phyloP scores from a whole-genome alignment of 1,140 invertebrate genomes.

The Eumeta japonica region DNA sequence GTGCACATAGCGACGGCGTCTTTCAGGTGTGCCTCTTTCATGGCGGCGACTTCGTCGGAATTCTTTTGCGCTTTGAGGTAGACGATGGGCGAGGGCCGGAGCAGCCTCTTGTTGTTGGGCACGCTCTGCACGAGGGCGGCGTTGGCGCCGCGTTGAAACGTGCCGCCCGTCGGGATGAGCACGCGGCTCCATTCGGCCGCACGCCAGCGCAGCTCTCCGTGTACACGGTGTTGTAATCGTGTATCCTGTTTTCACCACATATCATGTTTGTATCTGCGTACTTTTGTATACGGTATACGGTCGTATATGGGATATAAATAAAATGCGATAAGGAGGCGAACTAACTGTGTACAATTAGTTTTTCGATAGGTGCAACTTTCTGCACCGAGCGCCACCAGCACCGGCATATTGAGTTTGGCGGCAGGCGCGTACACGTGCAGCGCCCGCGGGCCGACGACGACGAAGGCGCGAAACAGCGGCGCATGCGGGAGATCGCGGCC shows the following conservation, averaged over 20 bases:
- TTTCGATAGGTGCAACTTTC: conserved; percentile 58
- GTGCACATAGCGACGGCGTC: conserved; percentile 91
- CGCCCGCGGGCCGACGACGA: conserved; percentile 65
- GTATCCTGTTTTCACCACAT: conserved; percentile 65
- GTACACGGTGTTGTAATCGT: conserved; percentile 70
- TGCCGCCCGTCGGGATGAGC: conserved; percentile 70
- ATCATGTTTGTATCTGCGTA: no score
- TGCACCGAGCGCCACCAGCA: conserved; percentile 57
- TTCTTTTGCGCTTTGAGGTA: conserved; percentile 86
- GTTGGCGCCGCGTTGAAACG: conserved; percentile 72
- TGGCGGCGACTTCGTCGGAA: conserved; percentile 78
- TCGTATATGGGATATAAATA: no score
- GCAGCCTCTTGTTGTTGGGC: conserved; percentile 58
- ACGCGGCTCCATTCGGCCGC: conserved; percentile 67
- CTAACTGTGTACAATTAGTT: conserved; percentile 67
- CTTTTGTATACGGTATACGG: no score
- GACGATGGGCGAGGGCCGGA: conserved; percentile 72
- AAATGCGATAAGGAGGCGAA: no score
- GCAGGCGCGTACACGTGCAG: conserved; percentile 65
- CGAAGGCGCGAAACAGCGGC: conserved; percentile 80
- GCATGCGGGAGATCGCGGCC: conserved; percentile 87
- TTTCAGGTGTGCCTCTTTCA: conserved; percentile 80
- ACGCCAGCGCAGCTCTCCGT: conserved; percentile 66
- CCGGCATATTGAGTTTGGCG: conserved; percentile 59
- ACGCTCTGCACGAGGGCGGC: conserved; percentile 72